Evolutionary conservation across 2,888 invertebrate genomes (phyloP).

Genomic region (Stenchaetothrips biformis): DNA sequence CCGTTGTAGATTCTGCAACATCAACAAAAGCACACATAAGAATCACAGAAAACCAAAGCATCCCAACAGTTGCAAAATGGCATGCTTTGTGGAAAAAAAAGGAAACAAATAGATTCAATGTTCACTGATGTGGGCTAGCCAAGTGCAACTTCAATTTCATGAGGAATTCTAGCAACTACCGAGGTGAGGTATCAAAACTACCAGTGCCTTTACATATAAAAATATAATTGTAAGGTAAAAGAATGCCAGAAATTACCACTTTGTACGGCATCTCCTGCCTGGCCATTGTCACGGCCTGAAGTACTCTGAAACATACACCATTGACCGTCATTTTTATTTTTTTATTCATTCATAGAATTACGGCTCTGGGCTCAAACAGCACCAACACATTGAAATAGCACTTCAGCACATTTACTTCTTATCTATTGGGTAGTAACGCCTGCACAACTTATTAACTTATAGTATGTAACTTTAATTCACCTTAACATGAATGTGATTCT

Average conservation of each 20-base stretch:
- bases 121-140: too few species aligned
- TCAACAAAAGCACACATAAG: slow-evolving; percentile 27
- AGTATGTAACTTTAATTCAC: slow-evolving; percentile 48
- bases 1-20: slow-evolving; percentile 53
- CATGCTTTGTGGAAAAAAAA: too few species aligned
- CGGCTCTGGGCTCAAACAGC: slow-evolving; percentile 2
- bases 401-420: neutral
- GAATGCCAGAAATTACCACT: neutral
- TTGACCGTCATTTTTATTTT: neutral
- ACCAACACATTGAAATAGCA: neutral
- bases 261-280: slow-evolving; percentile 2
- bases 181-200: too few species aligned
- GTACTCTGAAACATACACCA: slow-evolving; percentile 6
- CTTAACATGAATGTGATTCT: slow-evolving; percentile 92
- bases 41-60: neutral
- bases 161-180: too few species aligned
- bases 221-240: neutral
- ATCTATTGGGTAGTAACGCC: neutral
- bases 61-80: neutral
- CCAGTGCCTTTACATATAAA: neutral
- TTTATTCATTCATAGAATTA: neutral
- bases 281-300: slow-evolving; percentile 3
- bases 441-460: neutral
- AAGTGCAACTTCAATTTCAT: too few species aligned
- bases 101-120: too few species aligned